Evolutionary conservation across 2,888 invertebrate genomes (phyloP).

Genomic region (Caenorhabditis wallacei): DNA sequence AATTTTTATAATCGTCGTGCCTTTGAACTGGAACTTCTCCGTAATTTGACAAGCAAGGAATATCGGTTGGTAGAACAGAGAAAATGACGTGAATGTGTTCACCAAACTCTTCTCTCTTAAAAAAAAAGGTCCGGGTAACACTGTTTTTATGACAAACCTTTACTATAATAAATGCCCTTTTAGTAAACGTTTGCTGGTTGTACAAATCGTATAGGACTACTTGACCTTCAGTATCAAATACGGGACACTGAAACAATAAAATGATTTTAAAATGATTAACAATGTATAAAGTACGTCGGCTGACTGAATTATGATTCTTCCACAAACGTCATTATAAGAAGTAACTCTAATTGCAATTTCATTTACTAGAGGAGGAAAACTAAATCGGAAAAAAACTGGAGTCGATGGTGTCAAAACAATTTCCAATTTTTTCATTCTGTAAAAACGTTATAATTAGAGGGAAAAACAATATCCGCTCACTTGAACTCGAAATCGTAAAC

Average conservation of each 20-base stretch:
- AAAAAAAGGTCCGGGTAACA: no score
- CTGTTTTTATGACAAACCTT: no score
- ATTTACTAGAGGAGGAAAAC: slow-evolving; percentile 1
- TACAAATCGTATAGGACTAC: neutral
- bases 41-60: neutral
- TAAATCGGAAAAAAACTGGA: neutral
- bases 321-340: slow-evolving; percentile 1
- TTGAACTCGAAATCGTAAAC: neutral
- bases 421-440: neutral
- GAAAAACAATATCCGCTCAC: no score
- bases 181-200: slow-evolving; percentile 5
- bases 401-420: neutral
- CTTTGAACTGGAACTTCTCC: no score
- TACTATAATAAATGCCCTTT: neutral
- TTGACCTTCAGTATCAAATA: slow-evolving; percentile 31
- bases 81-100: slow-evolving; percentile 4
- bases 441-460: no score
- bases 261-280: neutral
- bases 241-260: slow-evolving; percentile 18
- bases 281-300: slow-evolving; percentile 1
- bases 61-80: slow-evolving; percentile 10
- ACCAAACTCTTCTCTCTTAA: slow-evolving; percentile 15
- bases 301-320: slow-evolving; percentile 16
- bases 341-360: neutral
- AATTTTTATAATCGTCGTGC: no score